phyloP scores from a whole-genome alignment of 2,888 invertebrate genomes.

The Hyposoter didymator region DNA sequence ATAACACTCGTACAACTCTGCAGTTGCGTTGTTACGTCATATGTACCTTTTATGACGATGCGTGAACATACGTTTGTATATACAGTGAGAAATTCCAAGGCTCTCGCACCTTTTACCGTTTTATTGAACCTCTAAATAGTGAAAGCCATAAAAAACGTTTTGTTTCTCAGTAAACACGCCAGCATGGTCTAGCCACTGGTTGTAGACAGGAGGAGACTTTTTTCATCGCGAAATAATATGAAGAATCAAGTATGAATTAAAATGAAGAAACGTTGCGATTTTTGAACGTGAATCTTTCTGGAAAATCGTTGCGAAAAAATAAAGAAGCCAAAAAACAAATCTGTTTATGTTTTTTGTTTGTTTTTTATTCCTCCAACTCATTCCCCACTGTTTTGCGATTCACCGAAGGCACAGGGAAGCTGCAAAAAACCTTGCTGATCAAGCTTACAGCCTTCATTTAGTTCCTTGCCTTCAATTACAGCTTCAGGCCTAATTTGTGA shows the following conservation, averaged over 20 bases:
- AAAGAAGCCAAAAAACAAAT: neutral
- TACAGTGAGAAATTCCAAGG: neutral
- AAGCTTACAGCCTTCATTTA: too few relatives aligned
- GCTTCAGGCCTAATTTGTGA: neutral
- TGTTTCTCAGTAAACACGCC: neutral
- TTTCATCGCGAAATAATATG: neutral
- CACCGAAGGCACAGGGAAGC: too few relatives aligned
- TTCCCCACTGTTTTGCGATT: neutral
- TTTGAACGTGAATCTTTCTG: neutral
- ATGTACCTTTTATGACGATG: slow-evolving; percentile 4
- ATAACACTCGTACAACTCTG: slow-evolving; percentile 31
- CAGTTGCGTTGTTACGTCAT: slow-evolving; percentile 20
- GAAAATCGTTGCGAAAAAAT: neutral
- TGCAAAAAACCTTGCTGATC: too few relatives aligned
- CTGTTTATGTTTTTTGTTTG: neutral
- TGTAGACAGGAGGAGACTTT: neutral
- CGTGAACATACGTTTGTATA: neutral
- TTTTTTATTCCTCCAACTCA: neutral
- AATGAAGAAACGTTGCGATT: neutral
- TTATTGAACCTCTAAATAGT: slow-evolving; percentile 9
- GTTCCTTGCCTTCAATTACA: neutral
- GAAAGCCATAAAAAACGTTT: neutral
- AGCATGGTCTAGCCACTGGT: neutral
- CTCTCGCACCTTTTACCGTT: slow-evolving; percentile 12
- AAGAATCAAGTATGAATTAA: neutral